These are phyloP conservation scores for Upupa epops DNA, from an alignment of 2,113 vertebrate species.

Conservation along the genomic window DNA sequence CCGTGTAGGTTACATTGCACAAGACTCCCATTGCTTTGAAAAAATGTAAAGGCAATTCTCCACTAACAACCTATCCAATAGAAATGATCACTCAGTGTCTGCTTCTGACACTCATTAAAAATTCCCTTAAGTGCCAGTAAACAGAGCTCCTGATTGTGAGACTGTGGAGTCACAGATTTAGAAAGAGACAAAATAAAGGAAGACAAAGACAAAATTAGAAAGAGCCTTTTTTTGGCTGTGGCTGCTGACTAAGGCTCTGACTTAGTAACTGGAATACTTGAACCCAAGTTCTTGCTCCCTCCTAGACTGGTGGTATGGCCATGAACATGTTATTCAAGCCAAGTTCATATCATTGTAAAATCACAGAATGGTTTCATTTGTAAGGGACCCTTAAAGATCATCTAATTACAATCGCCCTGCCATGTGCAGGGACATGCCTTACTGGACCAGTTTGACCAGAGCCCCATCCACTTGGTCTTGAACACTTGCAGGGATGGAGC, in stretches of 20 bases:
- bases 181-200: background rate
- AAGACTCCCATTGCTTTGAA: background rate
- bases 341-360: background rate
- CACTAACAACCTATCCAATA: background rate
- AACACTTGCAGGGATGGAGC: too few species aligned
- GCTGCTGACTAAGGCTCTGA: background rate
- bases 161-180: background rate
- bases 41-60: constrained; percentile 23
- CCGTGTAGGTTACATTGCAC: background rate
- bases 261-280: background rate
- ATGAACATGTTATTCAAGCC: background rate
- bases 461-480: too few species aligned
- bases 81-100: constrained; percentile 19
- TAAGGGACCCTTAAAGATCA: too few species aligned
- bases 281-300: background rate
- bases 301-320: background rate
- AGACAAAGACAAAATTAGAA: background rate
- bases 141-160: background rate
- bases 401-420: too few species aligned
- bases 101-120: constrained; percentile 33
- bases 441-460: too few species aligned
- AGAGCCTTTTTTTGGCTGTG: too few species aligned
- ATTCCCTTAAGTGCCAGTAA: background rate
- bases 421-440: too few species aligned
- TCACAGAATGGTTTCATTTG: too few species aligned